Percentiles rank a stretch among this genome's conserved stretches.
Conservation (phyloP, 2,888 invertebrate genomes). For the Silvanus unidentatus region DNA sequence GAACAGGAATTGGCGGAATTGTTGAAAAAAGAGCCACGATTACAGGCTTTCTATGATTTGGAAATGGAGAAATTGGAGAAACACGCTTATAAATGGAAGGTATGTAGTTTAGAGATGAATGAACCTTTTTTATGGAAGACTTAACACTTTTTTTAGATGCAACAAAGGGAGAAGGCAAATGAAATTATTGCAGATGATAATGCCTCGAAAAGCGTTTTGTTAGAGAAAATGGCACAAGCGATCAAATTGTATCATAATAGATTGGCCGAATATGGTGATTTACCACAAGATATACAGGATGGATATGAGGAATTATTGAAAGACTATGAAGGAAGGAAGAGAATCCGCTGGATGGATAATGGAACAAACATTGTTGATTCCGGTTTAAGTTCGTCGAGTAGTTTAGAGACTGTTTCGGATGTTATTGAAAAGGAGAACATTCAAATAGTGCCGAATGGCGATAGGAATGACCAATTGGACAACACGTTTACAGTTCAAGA, state of each 20-base stretch:
- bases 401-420: slow-evolving; percentile 5
- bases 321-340: slow-evolving; percentile 54
- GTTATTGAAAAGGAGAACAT: no score
- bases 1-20: slow-evolving; percentile 27
- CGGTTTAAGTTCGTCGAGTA: slow-evolving; percentile 24
- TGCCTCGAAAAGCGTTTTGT: no score
- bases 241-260: no score
- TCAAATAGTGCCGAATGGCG: slow-evolving; percentile 9
- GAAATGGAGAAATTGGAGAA: slow-evolving; percentile 23
- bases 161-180: no score
- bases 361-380: slow-evolving; percentile 40
- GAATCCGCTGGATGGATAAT: slow-evolving; percentile 51
- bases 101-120: slow-evolving; percentile 11
- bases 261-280: no score
- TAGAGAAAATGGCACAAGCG: no score
- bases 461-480: slow-evolving; percentile 10
- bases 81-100: slow-evolving; percentile 17
- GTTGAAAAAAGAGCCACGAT: slow-evolving; percentile 23
- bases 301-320: slow-evolving; percentile 47
- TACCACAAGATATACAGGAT: no score
- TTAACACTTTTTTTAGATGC: neutral
- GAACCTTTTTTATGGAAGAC: neutral
- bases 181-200: no score
- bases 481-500: no score
- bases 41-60: slow-evolving; percentile 19